Percentiles rank a stretch among this genome's conserved stretches.
Conservation (phyloP, 2,113 vertebrate species). For the Scatophagus argus region DNA sequence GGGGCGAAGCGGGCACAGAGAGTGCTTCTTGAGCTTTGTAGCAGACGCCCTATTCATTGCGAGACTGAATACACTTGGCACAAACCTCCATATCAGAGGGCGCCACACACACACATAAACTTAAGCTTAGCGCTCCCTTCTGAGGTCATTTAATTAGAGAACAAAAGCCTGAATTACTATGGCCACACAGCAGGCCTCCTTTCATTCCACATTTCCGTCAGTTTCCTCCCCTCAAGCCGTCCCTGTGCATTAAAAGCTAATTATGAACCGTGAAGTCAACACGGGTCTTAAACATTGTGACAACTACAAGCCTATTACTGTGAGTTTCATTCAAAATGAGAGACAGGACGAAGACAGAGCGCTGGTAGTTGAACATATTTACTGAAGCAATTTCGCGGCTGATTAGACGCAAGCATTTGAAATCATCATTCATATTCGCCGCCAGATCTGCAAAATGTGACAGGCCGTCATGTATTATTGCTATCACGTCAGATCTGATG, state of each 20-base stretch:
- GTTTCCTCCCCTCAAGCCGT: conserved; percentile 63
- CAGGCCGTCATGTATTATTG: conserved; percentile 71
- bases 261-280: conserved; percentile 80
- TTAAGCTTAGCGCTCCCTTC: conserved; percentile 65
- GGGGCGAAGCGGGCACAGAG: conserved; percentile 38
- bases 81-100: conserved; percentile 63
- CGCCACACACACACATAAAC: conserved; percentile 59
- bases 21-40: conserved; percentile 66
- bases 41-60: conserved; percentile 68
- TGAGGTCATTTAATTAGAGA: conserved; percentile 82
- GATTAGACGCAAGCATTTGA: conserved; percentile 68
- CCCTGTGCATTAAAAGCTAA: conserved; percentile 77
- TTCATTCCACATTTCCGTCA: conserved; percentile 71
- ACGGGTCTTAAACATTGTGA: conserved; percentile 78
- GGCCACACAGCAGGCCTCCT: conserved; percentile 73
- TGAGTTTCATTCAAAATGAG: conserved; percentile 61
- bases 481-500: conserved; percentile 69
- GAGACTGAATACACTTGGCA: conserved; percentile 65
- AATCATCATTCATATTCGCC: conserved; percentile 69
- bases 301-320: conserved; percentile 80
- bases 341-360: conserved; percentile 53
- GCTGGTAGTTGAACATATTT: conserved; percentile 66
- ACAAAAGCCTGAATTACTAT: conserved; percentile 81
- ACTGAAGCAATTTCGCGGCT: conserved; percentile 77
- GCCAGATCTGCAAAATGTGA: conserved; percentile 63